Percentiles rank a stretch among this genome's conserved stretches.
phyloP scores from a whole-genome alignment of 1,140 invertebrate species.

The Olivierus martensii region DNA sequence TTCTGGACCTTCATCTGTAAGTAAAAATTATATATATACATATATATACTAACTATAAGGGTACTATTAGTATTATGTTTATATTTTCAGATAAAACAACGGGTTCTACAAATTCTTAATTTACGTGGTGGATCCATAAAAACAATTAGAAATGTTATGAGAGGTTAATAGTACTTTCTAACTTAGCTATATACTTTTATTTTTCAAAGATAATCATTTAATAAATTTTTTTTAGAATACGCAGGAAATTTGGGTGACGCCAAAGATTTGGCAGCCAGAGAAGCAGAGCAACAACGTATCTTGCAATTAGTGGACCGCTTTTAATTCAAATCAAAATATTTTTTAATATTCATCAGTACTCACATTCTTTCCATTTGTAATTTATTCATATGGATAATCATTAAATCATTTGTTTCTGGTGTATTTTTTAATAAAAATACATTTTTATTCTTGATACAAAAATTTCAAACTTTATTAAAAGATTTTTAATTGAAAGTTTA shows the following conservation, averaged over 20 bases:
- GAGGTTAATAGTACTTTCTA: too few relatives aligned
- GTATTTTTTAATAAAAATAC: too few relatives aligned
- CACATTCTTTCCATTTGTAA: too few relatives aligned
- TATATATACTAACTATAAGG: too few relatives aligned
- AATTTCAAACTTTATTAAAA: too few relatives aligned
- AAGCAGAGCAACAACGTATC: constrained; percentile 81
- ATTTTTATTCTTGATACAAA: too few relatives aligned
- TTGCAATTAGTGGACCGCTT: constrained; percentile 88
- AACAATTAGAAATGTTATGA: constrained; percentile 87
- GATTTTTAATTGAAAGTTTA: too few relatives aligned
- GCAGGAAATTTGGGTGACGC: constrained; percentile 86
- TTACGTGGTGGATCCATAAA: constrained; percentile 78
- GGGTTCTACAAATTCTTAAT: constrained; percentile 77
- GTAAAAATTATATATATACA: constrained; percentile 17
- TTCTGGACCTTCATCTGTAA: constrained; percentile 48
- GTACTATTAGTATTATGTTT: not conserved
- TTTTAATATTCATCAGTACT: too few relatives aligned
- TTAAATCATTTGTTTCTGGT: too few relatives aligned
- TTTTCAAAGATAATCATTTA: constrained; percentile 4
- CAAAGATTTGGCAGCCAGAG: constrained; percentile 62
- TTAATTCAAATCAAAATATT: constrained; percentile 34
- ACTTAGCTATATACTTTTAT: too few relatives aligned
- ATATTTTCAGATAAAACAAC: constrained; percentile 47
- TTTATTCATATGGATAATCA: too few relatives aligned
- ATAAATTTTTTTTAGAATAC: constrained; percentile 52